Evolutionary conservation across 1,140 invertebrate species (phyloP), one percentile per base, ranked within the genome.

Genomic region (Trypoxylus dichotomus): DNA sequence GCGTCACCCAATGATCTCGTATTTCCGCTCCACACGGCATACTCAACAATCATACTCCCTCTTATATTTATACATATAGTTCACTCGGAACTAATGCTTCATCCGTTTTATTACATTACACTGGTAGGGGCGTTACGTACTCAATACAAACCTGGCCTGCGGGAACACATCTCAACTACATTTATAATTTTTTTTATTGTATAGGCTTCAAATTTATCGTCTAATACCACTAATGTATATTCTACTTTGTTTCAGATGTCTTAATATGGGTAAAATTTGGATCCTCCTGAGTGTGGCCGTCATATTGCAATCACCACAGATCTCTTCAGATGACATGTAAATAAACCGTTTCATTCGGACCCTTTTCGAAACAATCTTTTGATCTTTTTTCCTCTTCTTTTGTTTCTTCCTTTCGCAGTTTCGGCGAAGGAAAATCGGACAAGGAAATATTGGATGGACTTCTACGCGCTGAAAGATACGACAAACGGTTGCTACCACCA

Each of bases 361-460:
- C 21, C 24, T 68, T 24, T 24, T 24, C 60, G 27, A 68, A 68
- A 68, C 21, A 27, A 25, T 24, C 1, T 68, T 19, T 68, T 68
- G 60, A 68, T 58, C 21, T 58, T 58, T 25, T 68, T 27, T 11
- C 24, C 47, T 13, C 19, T 27, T 15, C 60, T 1, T 13, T 68
- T 25, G 60, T 68, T 68, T 68, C 19, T 68, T 27, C 60, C 60
- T 88, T 82, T 90, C 90, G 79, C 90, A 94, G 93, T 87, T 94
- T 94, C 88, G 93, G 93, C 86, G 93, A 94, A 87, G 94, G 94
- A 82, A 95, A 94, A 89, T 95, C 94, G 84, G 94, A 95, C 89
- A 95, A 95, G 88, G 94, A 95, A 88, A 95, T 95, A 86, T 87
- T 95, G 88, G 94, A 95, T 90, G 91, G 94, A 87, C 88, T 95